These are phyloP conservation scores for mouse (Mus musculus) DNA, from an alignment of 2,113 vertebrate species.

Conservation along the genomic window DNA sequence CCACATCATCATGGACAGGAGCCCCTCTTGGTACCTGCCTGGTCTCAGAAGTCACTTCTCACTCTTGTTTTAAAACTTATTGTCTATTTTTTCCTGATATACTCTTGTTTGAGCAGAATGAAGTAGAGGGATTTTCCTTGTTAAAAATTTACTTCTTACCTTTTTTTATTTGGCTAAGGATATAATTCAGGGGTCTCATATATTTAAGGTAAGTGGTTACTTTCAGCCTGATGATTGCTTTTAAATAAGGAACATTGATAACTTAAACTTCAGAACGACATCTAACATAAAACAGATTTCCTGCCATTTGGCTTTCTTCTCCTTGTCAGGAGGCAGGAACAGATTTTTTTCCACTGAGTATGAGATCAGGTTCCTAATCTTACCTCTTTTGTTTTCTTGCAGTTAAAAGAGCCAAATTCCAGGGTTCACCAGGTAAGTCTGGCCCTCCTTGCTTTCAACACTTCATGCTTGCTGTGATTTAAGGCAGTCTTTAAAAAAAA, in stretches of 20 bases:
- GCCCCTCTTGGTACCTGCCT: constrained; percentile 1
- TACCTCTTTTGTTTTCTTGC: constrained; percentile 73
- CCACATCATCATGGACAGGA: neutral
- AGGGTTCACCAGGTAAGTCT: constrained; percentile 88
- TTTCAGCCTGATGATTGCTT: neutral
- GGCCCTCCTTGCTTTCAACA: neutral
- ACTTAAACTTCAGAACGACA: constrained; percentile 30
- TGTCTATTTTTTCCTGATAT: neutral
- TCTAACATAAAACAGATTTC: neutral
- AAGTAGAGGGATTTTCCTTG: neutral
- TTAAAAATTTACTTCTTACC: neutral
- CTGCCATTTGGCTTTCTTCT: neutral
- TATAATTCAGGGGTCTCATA: neutral
- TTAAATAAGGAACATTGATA: neutral
- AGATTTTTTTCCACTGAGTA: neutral
- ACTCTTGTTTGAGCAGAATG: neutral
- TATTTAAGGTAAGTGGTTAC: neutral
- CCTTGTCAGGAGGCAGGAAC: constrained; percentile 17
- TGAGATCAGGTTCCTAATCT: constrained; percentile 6
- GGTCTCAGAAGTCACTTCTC: constrained; percentile 44
- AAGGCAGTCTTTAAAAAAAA: neutral
- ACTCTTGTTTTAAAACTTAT: constrained; percentile 1
- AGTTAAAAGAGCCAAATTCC: constrained; percentile 90
- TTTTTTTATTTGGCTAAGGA: neutral
- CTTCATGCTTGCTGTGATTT: constrained; percentile 24